Evolutionary conservation across 2,113 vertebrate genomes (phyloP).

Genomic region (Aix galericulata): DNA sequence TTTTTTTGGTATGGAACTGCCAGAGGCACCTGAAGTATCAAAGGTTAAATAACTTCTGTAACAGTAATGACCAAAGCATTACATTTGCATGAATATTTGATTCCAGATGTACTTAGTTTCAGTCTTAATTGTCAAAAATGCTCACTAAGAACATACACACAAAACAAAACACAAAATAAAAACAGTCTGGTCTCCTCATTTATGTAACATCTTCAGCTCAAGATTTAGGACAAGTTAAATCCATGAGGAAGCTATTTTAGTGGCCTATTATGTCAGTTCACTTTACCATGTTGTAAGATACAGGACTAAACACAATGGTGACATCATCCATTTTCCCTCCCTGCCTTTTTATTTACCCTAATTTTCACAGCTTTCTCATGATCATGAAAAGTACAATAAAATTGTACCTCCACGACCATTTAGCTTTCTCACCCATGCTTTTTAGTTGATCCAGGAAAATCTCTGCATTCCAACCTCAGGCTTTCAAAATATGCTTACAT

Average conservation of each 20-base stretch:
- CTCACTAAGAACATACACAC: constrained; percentile 19
- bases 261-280: background rate
- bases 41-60: background rate
- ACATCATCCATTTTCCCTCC: background rate
- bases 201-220: background rate
- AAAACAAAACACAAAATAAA: background rate
- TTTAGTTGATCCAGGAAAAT: background rate
- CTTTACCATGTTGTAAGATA: background rate
- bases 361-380: background rate
- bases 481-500: background rate
- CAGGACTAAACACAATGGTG: background rate
- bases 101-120: constrained; percentile 4
- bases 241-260: background rate
- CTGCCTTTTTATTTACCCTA: background rate
- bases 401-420: background rate
- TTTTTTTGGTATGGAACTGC: background rate
- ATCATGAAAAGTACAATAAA: background rate
- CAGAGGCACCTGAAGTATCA: background rate
- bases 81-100: constrained; percentile 46
- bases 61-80: constrained; percentile 37
- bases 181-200: background rate
- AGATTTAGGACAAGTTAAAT: background rate
- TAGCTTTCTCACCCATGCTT: background rate
- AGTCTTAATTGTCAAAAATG: constrained; percentile 26
- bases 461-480: background rate